Evolutionary conservation across 2,113 vertebrate species (phyloP).

Genomic region (Chloroceryle aenea): DNA sequence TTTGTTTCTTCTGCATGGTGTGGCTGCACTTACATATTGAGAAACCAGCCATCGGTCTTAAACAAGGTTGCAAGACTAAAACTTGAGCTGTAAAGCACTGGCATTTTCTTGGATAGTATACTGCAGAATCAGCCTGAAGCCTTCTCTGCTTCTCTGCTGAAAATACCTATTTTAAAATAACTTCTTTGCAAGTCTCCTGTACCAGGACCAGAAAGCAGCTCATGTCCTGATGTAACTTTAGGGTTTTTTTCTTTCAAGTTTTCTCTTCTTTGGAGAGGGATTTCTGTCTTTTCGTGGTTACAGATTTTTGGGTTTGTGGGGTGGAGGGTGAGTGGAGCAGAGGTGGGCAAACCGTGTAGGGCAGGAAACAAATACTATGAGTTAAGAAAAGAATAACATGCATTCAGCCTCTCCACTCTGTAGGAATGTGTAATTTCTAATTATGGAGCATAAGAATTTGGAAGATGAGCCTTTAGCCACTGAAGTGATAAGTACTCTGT

Average conservation of each 20-base stretch:
- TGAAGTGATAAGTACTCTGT: background rate
- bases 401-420: background rate
- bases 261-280: no score
- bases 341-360: background rate
- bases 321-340: no score
- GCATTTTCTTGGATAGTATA: no score
- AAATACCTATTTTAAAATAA: no score
- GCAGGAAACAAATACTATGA: background rate
- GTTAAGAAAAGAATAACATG: background rate
- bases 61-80: background rate
- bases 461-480: background rate
- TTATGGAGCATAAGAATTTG: accelerated
- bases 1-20: background rate
- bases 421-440: background rate
- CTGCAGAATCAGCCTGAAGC: no score
- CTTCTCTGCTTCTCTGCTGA: no score
- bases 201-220: background rate
- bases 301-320: no score
- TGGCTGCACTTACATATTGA: background rate
- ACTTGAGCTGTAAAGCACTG: background rate
- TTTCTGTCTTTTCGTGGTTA: background rate
- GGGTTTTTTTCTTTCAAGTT: background rate
- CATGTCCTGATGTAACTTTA: background rate
- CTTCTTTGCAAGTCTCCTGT: background rate
- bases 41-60: background rate